Evolutionary conservation across 2,888 invertebrate species (phyloP).

Genomic region (Diloba caeruleocephala): DNA sequence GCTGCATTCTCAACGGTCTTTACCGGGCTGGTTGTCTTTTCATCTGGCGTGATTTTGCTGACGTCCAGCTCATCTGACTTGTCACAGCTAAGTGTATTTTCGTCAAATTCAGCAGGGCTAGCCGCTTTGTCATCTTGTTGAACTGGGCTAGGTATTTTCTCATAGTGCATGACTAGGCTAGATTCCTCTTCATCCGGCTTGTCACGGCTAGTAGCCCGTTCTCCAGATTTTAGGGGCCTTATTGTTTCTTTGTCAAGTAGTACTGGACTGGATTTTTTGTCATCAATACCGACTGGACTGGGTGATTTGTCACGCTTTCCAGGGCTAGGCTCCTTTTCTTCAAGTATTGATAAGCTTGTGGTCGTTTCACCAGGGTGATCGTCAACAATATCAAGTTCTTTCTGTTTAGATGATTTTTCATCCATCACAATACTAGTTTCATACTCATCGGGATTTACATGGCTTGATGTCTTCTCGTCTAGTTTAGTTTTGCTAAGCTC

Average conservation of each 20-base stretch:
- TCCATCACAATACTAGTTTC: slow-evolving; percentile 11
- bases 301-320: too few relatives aligned
- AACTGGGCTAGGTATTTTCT: slow-evolving; percentile 11
- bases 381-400: neutral
- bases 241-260: too few relatives aligned
- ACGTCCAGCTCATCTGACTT: neutral
- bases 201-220: neutral
- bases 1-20: too few relatives aligned
- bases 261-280: slow-evolving; percentile 34
- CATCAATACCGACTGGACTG: slow-evolving; percentile 9
- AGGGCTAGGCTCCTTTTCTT: too few relatives aligned
- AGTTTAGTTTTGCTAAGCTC: slow-evolving; percentile 3
- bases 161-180: neutral
- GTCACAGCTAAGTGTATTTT: neutral
- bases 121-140: slow-evolving; percentile 1
- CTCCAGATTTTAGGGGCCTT: slow-evolving; percentile 12
- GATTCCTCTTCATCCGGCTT: slow-evolving; percentile 4
- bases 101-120: neutral
- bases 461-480: slow-evolving; percentile 15
- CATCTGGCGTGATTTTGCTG: slow-evolving; percentile 14
- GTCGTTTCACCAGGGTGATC: slow-evolving; percentile 1
- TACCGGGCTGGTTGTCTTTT: too few relatives aligned
- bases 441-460: slow-evolving; percentile 11
- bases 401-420: slow-evolving; percentile 14
- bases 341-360: slow-evolving; percentile 12